Evolutionary conservation across 2,797 vertebrate genomes (phyloP).

Genomic region (Hypotaenidia philippensis): DNA sequence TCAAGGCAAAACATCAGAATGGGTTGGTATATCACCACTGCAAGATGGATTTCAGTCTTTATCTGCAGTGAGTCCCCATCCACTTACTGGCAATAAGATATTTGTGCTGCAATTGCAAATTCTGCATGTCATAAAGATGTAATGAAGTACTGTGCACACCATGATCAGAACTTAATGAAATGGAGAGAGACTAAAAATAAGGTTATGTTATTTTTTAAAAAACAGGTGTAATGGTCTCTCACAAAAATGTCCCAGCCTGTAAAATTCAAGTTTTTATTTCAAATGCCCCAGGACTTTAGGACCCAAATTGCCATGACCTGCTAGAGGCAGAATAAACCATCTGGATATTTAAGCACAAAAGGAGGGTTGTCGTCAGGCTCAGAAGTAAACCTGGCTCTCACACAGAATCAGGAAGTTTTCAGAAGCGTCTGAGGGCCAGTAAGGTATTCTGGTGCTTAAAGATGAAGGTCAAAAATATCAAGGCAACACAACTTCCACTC

Average conservation of each 20-base stretch:
- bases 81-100: not conserved
- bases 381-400: not conserved
- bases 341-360: not conserved
- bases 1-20: not conserved
- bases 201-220: not conserved
- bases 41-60: not conserved
- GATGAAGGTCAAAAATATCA: not conserved
- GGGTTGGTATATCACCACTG: not conserved
- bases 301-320: not conserved
- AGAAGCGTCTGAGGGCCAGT: not conserved
- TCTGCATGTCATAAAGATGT: not conserved
- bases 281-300: not conserved
- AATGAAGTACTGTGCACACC: not conserved
- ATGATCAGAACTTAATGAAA: not conserved
- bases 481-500: not conserved
- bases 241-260: not conserved
- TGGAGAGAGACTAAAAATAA: not conserved
- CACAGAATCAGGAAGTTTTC: not conserved
- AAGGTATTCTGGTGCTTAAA: not conserved
- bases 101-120: conserved; percentile 10
- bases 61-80: not conserved
- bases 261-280: not conserved
- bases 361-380: not conserved
- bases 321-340: not conserved
- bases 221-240: not conserved